These are phyloP conservation scores for Cheirogaleus major DNA, from an alignment of 2,797 vertebrate genomes.

Conservation along the genomic window DNA sequence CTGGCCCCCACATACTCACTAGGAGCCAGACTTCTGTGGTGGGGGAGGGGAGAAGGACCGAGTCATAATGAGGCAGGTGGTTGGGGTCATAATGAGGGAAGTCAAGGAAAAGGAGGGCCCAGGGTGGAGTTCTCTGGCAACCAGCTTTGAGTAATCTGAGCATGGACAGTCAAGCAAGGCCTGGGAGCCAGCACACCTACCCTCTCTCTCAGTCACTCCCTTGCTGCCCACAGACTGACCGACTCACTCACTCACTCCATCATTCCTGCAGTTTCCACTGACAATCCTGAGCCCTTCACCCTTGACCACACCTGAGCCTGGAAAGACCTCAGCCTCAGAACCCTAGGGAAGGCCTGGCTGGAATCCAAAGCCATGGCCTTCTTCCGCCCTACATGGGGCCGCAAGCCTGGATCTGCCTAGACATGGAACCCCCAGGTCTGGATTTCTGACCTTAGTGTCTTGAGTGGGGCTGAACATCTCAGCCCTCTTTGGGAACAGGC, in stretches of 20 bases:
- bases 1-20: conserved; percentile 47
- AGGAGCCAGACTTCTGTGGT: conserved; percentile 20
- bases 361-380: background rate
- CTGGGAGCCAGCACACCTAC: background rate
- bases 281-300: background rate
- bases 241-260: background rate
- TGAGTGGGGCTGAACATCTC: background rate
- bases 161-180: background rate
- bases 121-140: background rate
- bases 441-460: background rate
- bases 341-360: background rate
- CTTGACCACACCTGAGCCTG: background rate
- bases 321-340: background rate
- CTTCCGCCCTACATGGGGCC: background rate
- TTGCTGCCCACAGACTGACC: background rate
- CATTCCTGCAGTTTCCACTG: background rate
- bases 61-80: conserved; percentile 62
- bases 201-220: rapidly evolving
- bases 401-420: background rate
- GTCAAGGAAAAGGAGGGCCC: background rate
- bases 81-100: conserved; percentile 63
- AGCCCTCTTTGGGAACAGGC: background rate
- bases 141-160: background rate
- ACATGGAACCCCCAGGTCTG: background rate
- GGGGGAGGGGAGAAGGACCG: conserved; percentile 53